Evolutionary conservation across 2,888 invertebrate species (phyloP).

Genomic region (Empis stercorea): DNA sequence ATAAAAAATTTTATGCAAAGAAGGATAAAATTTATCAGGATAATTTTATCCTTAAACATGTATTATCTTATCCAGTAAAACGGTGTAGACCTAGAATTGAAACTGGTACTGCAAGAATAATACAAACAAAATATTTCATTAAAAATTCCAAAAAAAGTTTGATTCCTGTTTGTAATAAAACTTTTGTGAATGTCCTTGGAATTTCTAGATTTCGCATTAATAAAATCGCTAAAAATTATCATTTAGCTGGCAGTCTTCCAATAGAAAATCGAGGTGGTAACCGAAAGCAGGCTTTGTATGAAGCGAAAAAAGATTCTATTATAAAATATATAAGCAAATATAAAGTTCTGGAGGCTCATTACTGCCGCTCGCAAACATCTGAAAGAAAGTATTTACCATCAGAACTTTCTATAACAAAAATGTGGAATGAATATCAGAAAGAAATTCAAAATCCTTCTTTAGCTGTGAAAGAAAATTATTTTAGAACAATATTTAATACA

Average conservation of each 20-base stretch:
- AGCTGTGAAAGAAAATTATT: slow-evolving; percentile 10
- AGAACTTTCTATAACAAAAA: slow-evolving; percentile 12
- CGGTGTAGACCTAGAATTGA: too few relatives aligned
- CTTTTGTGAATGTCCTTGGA: slow-evolving; percentile 10
- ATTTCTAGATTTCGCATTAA: slow-evolving; percentile 8
- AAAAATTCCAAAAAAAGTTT: too few relatives aligned
- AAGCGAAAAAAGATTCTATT: slow-evolving; percentile 7
- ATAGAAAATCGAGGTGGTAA: slow-evolving; percentile 12
- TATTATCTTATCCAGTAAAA: too few relatives aligned
- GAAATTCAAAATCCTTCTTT: not conserved
- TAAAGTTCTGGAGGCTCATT: slow-evolving; percentile 15
- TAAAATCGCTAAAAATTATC: slow-evolving; percentile 6
- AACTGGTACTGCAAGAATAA: too few relatives aligned
- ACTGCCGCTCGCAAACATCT: slow-evolving; percentile 12
- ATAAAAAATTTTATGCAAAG: too few relatives aligned
- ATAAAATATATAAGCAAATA: slow-evolving; percentile 15
- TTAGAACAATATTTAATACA: slow-evolving; percentile 11
- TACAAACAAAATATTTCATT: too few relatives aligned
- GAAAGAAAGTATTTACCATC: slow-evolving; percentile 11
- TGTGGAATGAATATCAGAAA: slow-evolving; percentile 9
- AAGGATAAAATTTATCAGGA: too few relatives aligned
- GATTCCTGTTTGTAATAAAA: slow-evolving; percentile 4
- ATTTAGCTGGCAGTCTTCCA: slow-evolving; percentile 8
- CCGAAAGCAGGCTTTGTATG: slow-evolving; percentile 3
- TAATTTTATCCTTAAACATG: too few relatives aligned